Base-by-base conservation (phyloP, 1,140 invertebrate species). In the Propsilocerus akamusi region DNA sequence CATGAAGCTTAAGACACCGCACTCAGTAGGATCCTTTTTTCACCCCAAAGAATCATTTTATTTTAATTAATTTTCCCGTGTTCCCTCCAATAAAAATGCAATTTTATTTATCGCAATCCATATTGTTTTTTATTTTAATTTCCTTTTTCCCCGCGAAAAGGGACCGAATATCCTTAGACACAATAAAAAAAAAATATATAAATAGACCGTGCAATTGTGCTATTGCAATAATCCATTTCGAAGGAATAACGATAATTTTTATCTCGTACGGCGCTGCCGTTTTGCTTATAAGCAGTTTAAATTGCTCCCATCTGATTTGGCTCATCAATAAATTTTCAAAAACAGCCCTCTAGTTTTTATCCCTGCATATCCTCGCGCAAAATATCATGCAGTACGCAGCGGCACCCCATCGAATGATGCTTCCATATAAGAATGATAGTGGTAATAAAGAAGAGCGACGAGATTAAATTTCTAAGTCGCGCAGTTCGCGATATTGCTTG, bases 401-500 rank as follows among this genome's bases (percentile, higher is more conserved):
- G 28, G n/a, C n/a, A n/a, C n/a, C n/a, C n/a, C n/a, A n/a, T n/a
- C n/a, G 2, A 11, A n/a, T 30, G 28, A 8, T 30, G 28, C 28
- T 11, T n/a, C 10, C 10, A n/a, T n/a, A 30, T 11, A 11, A 30
- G n/a, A 30, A 30, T n/a, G 28, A 30, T 30, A n/a, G n/a, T 11
- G 6, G 6, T 11, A 30, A 7, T 11, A 30, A 30, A 6, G 14
- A 22, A 41, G 34, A n/a, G 34, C 8, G 22, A 41, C 17, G 14
- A 41, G 34, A 41, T 41, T 41, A 41, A 41, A 41, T 41, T 41
- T 41, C 34, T 41, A 41, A n/a, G n/a, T n/a, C n/a, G n/a, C n/a
- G n/a, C n/a, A n/a, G n/a, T n/a, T n/a, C n/a, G n/a, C n/a, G n/a
- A n/a, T n/a, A n/a, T n/a, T n/a, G n/a, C n/a, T n/a, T n/a, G n/a